A percentile compares a stretch with the other conserved stretches of the same genome.
phyloP scores from a whole-genome alignment of 2,113 vertebrate species.

The Nothocercus julius region DNA sequence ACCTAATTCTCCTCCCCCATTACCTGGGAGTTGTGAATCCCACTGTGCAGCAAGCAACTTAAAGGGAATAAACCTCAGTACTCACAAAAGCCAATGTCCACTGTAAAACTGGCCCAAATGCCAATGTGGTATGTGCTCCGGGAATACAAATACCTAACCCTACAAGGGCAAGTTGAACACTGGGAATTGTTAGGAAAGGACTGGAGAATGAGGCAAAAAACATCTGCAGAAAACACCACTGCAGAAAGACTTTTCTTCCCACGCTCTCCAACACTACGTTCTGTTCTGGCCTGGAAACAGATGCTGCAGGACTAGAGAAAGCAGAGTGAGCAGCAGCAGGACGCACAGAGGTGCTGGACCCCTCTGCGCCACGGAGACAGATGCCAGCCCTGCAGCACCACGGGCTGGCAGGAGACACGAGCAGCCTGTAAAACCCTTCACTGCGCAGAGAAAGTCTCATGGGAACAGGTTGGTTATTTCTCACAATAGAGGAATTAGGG shows the following conservation, averaged over 20 bases:
- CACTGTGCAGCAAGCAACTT: neutral
- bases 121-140: accelerated
- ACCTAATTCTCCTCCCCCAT: neutral
- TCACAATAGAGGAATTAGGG: neutral
- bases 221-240: neutral
- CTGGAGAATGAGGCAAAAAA: neutral
- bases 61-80: neutral
- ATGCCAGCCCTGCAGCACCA: neutral
- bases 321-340: neutral
- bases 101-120: neutral
- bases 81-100: neutral
- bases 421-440: neutral
- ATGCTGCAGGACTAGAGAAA: neutral
- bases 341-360: neutral
- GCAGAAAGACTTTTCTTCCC: neutral
- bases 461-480: neutral
- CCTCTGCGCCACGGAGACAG: neutral
- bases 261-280: neutral
- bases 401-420: neutral
- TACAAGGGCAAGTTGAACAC: neutral
- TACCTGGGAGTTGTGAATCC: neutral
- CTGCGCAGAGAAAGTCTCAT: neutral
- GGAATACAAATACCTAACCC: neutral
- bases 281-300: neutral
- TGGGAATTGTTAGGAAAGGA: neutral